Base-by-base conservation (phyloP, 2,113 vertebrate genomes). In the Sceloporus tristichus region DNA sequence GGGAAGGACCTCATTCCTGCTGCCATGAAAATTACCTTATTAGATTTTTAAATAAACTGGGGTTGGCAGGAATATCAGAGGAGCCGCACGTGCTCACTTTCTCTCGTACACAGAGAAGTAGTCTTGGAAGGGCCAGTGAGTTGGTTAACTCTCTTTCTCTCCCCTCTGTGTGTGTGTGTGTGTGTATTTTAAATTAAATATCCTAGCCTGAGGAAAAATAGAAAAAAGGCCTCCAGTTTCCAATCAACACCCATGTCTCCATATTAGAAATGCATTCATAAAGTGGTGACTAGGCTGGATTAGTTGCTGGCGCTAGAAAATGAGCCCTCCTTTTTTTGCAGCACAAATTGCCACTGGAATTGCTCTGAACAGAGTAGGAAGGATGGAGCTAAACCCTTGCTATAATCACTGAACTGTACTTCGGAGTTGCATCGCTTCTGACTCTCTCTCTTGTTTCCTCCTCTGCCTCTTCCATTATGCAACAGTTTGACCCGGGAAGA, bases 21-120 rank as follows among this genome's bases (percentile, higher is more conserved):
- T 94, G 89, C 92, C 95, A 90, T 94, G 94, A 94, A 96, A 96
- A 96, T 95, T 95, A 87, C 91, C 89, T 93, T 95, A 95, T 90
- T 95, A 95, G 94, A 95, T 97, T 97, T 97, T 97, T 96, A 97
- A 97, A 96, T 96, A 97, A 96, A 95, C 93, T 85, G 9, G n/a
- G 91, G 91, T 86, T 94, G 94, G 87, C 91, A 92, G 90, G 93
- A 94, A 96, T 96, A 93, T 93, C 90, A 95, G 91, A 94, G 94
- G 83, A 96, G 91, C 71, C 65, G 70, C 16, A n/a, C 27, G 18
- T 7, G 54, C 27, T n/a, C 2, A 84, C 23, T 38, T 18, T 29
- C 9, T 19, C n/a, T 7, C 29, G 29, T 48, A 56, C 34, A 62
- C n/a, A 38, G n/a, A 95, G 92, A 89, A 42, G 4, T 21, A 42